Evolutionary conservation across 2,797 vertebrate species (phyloP).

Genomic region (Iguana delicatissima): DNA sequence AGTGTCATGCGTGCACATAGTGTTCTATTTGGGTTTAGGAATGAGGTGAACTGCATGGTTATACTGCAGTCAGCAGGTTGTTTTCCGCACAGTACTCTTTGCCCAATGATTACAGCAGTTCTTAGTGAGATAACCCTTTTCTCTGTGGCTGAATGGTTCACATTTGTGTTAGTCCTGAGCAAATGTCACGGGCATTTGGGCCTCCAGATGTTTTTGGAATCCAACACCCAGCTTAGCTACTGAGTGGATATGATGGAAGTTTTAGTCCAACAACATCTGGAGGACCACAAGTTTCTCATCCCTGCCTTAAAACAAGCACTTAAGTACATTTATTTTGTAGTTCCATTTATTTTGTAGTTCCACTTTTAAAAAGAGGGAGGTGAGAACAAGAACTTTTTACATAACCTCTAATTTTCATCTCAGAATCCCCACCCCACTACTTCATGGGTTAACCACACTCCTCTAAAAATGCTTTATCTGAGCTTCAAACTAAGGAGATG

Average conservation of each 20-base stretch:
- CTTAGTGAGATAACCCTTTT: too few relatives aligned
- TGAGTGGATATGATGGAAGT: neutral
- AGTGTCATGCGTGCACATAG: too few relatives aligned
- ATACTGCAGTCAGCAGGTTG: too few relatives aligned
- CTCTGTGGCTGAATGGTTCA: too few relatives aligned
- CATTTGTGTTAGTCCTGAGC: too few relatives aligned
- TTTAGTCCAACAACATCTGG: neutral
- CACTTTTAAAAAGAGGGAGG: too few relatives aligned
- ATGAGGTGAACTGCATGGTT: too few relatives aligned
- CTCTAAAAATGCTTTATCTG: neutral
- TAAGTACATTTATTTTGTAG: neutral
- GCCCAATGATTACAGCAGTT: too few relatives aligned
- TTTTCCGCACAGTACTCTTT: too few relatives aligned
- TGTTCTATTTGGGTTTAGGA: too few relatives aligned
- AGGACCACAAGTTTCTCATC: neutral
- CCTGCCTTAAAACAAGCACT: neutral
- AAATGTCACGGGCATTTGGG: neutral
- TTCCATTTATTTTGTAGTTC: neutral
- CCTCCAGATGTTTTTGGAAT: neutral
- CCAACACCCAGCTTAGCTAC: too few relatives aligned
- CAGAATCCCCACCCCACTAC: neutral
- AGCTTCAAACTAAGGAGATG: conserved; percentile 7
- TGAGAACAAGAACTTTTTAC: neutral
- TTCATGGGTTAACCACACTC: neutral
- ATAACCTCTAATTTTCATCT: neutral